A percentile compares a stretch with the other conserved stretches of the same genome.
Evolutionary conservation across 2,888 invertebrate genomes (phyloP).

Genomic region (Bruchidius siliquastri): DNA sequence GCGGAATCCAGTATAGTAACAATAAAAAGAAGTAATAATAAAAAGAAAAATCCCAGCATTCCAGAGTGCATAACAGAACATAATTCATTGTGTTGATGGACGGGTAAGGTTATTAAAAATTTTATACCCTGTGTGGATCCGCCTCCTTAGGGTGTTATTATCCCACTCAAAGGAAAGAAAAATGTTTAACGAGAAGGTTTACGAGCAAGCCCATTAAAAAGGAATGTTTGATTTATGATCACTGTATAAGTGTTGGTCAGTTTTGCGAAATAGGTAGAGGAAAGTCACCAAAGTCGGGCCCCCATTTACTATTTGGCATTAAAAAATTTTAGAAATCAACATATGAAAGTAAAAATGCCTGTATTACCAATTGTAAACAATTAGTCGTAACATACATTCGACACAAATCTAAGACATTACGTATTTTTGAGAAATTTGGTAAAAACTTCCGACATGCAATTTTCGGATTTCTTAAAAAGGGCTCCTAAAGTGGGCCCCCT

Average conservation of each 20-base stretch:
- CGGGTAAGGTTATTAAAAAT: background rate
- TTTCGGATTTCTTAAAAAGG: no score
- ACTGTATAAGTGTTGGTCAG: background rate
- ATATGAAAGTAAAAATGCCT: no score
- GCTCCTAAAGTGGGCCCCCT: no score
- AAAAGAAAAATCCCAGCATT: background rate
- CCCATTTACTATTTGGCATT: no score
- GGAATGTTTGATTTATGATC: background rate
- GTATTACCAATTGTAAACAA: no score
- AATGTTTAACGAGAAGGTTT: background rate
- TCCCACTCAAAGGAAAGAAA: background rate
- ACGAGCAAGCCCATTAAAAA: background rate
- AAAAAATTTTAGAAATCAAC: no score
- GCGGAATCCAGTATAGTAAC: background rate
- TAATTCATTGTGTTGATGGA: background rate
- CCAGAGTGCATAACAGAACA: background rate
- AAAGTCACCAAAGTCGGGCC: no score
- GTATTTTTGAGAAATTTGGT: no score
- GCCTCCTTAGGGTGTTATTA: background rate
- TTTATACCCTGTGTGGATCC: background rate
- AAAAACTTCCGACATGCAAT: no score
- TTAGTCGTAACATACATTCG: no score
- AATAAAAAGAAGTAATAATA: background rate
- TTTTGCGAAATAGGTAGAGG: background rate
- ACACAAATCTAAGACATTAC: no score